Evolutionary conservation across 1,140 invertebrate genomes (phyloP), one percentile per base, ranked within the genome.

Genomic region (Solen grandis): DNA sequence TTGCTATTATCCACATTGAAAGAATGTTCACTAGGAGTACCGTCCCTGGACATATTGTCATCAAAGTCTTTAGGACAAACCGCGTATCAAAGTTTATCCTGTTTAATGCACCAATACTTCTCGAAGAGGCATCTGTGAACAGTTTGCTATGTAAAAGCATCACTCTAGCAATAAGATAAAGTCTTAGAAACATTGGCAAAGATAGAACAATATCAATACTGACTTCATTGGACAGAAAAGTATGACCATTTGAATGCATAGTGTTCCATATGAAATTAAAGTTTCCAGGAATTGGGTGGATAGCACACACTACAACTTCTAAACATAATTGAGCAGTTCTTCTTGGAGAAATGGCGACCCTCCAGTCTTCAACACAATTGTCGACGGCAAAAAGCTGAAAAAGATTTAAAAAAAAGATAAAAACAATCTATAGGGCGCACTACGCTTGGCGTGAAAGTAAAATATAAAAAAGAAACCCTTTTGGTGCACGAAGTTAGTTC

Each of bases 281-380:
- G 93, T 98, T 95, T 65, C 98, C 97, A 25, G 99, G 99, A 88
- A 99, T 96, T 52, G 98, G 98, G 93, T 99, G 98, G 86, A 99
- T 95, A 86, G 97, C 97, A 93, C 99, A 99, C 90, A 99, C 97
- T 80, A 95, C 92, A 84, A 99, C 94, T 93, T 99, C 99, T 86
- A 99, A 94, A 38, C 95, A 94, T 90, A 99, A 98, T 93, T 99
- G 97, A 85, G 95, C 95, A 93, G 98, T 97, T 92, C 98, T 94
- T 93, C 98, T 96, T 96, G 96, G 98, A 76, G 98, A 99, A 96
- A 99, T 98, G 83, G 99, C 98, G 93, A 99, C 99, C 90, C 98
- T 94, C 99, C 99, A 99, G 94, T 99, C 99, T 93, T 99, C 99
- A 66, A 99, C 98, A 94, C 98, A 99, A 94, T 99, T 99, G 80